Evolutionary conservation across 2,797 vertebrate species (phyloP), one percentile per base, ranked within the genome.

Genomic region (Astyanax mexicanus): DNA sequence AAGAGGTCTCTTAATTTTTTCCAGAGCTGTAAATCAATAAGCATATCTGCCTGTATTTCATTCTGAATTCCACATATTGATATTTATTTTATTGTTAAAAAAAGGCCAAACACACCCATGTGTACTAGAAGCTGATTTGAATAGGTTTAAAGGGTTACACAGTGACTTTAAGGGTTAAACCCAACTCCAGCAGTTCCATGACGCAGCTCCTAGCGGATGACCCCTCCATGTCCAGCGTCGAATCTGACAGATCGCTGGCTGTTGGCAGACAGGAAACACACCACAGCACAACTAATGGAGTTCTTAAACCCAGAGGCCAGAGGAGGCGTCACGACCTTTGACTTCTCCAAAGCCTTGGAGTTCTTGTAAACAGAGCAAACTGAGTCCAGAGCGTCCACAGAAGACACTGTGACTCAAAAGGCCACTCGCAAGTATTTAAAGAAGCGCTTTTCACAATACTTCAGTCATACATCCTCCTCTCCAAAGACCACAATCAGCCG

Each of bases 231-330:
- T 38, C 54, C 51, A 71, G 57, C 38, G 57, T 66, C 65, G 66
- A 69, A 54, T 64, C 65, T 75, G 83, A 75, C 64, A 66, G 68
- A 60, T 72, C 57, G 44, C 61, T 47, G 38, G 72, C 74, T 80
- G 75, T 75, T 81, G 75, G 78, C 78, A 82, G 80, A 79, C 72
- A 80, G 78, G 78, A 82, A 84, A 78, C 75, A 82, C 49, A 69
- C 69, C 37, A 45, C 72, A 54, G 55, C 51, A 69, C 65, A 80
- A 68, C 65, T 81, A 81, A 84, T 81, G 72, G 77, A 78, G 67
- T 77, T 74, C 67, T 71, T 84, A 65, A 75, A 72, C 57, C 32
- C 52, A 45, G 12, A 74, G 70, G 55, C 66, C 73, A 68, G 29
- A 47, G 45, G 60, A 62, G 73, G 49, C 0, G 37, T 61, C 12